Evolutionary conservation across 1,140 invertebrate species (phyloP), one percentile per base, ranked within the genome.

Genomic region (Neoseiulus cucumeris): DNA sequence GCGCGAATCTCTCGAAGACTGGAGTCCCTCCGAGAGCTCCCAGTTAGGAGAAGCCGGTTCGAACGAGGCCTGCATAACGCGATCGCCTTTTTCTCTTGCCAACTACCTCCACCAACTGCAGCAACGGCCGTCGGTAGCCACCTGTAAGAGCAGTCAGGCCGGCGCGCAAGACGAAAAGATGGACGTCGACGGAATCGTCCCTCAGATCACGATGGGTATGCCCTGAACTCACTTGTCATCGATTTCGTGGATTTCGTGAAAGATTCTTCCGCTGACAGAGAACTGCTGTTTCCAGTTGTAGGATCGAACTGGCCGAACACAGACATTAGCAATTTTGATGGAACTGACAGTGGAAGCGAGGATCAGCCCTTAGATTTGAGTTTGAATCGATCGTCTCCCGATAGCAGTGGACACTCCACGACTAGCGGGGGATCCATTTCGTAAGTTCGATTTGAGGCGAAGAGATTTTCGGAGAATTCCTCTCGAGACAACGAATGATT

Each of bases 1-100:
- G 51, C 51, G 51, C 22, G 51, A 59, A 59, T 59, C 51, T 29
- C 51, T 59, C 33, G 51, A 59, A 59, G 51, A 59, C 22, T 59
- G 51, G 51, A 59, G 51, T 25, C 51, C 51, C 17, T 59, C 51
- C 14, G 51, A 59, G 25, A 59, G 51, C 22, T 25, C 14, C 28
- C 45, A 47, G 45, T 20, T 47, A 28, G 45, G 45, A 47, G 28
- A 47, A 9, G 51, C 33, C 9, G 33, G 33, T 6, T 4, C 9
- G 33, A 39, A 39, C 33, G 33, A 39, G 33, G 33, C 33, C 4
- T 6, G 33, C 33, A 6, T 39, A 9, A 39, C 33, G 33, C 33
- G 33, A 39, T 39, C 33, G 33, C 33, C 33, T 39, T 39, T 39
- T 9, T 39, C 33, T 39, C 33, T 39, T 39, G 33, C 4, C 9